Base-by-base conservation (phyloP, 2,797 vertebrate species). In the Lacerta agilis region DNA sequence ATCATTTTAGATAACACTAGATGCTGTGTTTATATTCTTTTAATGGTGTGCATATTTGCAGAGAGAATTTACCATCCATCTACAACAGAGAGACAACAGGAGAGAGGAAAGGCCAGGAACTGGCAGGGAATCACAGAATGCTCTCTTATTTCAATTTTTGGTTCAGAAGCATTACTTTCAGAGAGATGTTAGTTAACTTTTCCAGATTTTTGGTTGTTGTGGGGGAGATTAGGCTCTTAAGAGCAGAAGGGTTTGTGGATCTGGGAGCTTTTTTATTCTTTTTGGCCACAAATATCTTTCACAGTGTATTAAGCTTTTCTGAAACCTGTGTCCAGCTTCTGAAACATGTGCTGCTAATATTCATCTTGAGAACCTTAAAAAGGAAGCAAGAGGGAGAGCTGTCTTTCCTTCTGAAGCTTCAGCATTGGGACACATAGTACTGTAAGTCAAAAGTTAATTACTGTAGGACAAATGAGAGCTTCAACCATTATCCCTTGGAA, bases 401-500 rank as follows among this genome's bases (percentile, higher is more conserved):
- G 23, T 90, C 23, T 89, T 88, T 88, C 73, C 29, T 91, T 86
- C 82, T 25, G 79, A 86, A 92, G 86, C 71, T 81, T 88, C 83
- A 83, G 79, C 78, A 49, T 38, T 85, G 38, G 36, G 78, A 43
- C 79, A 9, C 82, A 41, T 4, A 41, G 29, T 43, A 33, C 33
- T 33, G 33, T 33, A 41, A 77, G 23, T 41, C 84, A 84, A 87
- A 93, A 86, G 77, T 89, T 91, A 95, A 89, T 0, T 0, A 71
- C 83, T 83, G 90, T 64, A 38, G 73, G 82, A 90, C 73, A 93
- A 89, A 93, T 86, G 86, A 3, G 18, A 87, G 91, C 91, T 88
- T 91, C 94, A 87, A 29, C 15, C 85, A 91, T 92, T 94, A 86
- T 87, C 89, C 89, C 84, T 87, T 88, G 86, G 87, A 93, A 91